Evolutionary conservation across 1,140 invertebrate genomes (phyloP).

Genomic region (Aleiodes sp.): DNA sequence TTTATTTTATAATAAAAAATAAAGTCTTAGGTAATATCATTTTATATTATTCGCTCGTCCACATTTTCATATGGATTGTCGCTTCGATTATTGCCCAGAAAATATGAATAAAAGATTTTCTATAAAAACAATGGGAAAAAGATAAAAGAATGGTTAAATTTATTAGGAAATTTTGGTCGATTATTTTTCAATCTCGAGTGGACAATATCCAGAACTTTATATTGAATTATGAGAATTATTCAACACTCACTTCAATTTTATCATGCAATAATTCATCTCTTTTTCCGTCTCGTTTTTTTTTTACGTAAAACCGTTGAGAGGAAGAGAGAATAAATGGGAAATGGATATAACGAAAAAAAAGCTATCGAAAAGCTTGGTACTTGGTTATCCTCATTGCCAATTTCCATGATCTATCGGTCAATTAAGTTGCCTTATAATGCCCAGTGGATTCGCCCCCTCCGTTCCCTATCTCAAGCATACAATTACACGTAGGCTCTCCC

Average conservation of each 20-base stretch:
- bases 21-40: not conserved
- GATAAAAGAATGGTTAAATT: too few species aligned
- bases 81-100: not conserved
- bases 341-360: not conserved
- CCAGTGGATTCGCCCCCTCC: not conserved
- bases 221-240: too few species aligned
- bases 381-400: constrained; percentile 1
- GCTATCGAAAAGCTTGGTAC: not conserved
- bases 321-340: not conserved
- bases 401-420: constrained; percentile 22
- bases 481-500: not conserved
- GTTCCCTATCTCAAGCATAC: not conserved
- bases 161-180: too few species aligned
- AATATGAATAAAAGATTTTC: too few species aligned
- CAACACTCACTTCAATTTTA: too few species aligned
- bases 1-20: too few species aligned
- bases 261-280: too few species aligned
- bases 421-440: not conserved
- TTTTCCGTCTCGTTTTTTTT: too few species aligned
- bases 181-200: too few species aligned
- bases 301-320: not conserved
- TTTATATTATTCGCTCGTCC: not conserved
- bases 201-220: too few species aligned
- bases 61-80: not conserved
- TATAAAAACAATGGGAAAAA: too few species aligned